Conservation (phyloP, 2,888 invertebrate species). For the Panzeria rudis region DNA sequence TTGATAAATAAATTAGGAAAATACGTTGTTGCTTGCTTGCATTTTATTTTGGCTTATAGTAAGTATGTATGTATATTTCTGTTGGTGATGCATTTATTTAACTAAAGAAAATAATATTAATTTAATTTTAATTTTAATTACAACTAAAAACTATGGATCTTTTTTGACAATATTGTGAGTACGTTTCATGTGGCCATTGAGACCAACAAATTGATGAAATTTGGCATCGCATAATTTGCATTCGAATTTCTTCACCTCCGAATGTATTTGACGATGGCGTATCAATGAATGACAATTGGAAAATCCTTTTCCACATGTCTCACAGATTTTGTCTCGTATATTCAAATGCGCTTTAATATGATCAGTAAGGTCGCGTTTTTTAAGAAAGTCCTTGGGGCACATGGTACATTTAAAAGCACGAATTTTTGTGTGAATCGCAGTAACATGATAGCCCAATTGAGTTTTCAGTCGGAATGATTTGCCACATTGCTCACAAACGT, state of each 20-base stretch:
- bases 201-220: constrained; percentile 80
- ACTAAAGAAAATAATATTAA: constrained; percentile 18
- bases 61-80: neutral
- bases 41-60: constrained; percentile 21
- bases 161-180: constrained; percentile 77
- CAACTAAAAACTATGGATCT: constrained; percentile 44
- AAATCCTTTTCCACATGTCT: constrained; percentile 80
- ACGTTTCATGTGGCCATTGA: constrained; percentile 81
- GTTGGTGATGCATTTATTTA: constrained; percentile 23
- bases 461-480: constrained; percentile 78
- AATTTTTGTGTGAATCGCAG: constrained; percentile 72
- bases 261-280: constrained; percentile 79
- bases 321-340: constrained; percentile 80
- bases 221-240: constrained; percentile 79
- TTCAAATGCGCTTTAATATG: constrained; percentile 80
- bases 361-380: constrained; percentile 77
- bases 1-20: neutral
- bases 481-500: constrained; percentile 79
- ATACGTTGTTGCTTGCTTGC: neutral
- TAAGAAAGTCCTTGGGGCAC: constrained; percentile 77
- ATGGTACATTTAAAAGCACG: constrained; percentile 73
- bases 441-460: constrained; percentile 76
- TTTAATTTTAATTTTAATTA: constrained; percentile 7
- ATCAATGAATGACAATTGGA: constrained; percentile 79
- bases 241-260: constrained; percentile 79